A percentile compares a stretch with the other conserved stretches of the same genome.
Conservation (phyloP, 2,113 vertebrate genomes). For the Ageneiosus marmoratus region DNA sequence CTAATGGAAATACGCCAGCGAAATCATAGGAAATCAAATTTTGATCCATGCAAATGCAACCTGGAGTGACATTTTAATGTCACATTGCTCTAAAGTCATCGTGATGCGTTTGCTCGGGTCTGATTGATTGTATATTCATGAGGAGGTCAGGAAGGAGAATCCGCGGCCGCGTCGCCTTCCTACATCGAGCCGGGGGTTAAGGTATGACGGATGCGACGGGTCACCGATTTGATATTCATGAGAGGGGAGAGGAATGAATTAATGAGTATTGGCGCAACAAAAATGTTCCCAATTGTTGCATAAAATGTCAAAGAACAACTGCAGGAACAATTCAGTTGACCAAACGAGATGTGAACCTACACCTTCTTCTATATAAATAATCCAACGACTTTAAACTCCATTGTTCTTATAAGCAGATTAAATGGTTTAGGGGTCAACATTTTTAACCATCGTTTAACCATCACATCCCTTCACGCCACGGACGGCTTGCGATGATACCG, state of each 20-base stretch:
- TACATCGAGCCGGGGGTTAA: conserved; percentile 55
- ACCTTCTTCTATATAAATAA: conserved; percentile 47
- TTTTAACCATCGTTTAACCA: not conserved
- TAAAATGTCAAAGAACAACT: conserved; percentile 71
- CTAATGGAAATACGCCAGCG: not conserved
- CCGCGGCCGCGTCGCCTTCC: conserved; percentile 49
- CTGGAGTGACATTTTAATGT: conserved; percentile 11
- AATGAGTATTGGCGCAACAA: conserved; percentile 75
- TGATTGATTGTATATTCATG: conserved; percentile 67
- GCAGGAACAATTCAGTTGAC: conserved; percentile 57
- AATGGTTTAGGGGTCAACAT: not conserved
- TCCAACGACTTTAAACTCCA: not conserved
- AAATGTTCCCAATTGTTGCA: conserved; percentile 63
- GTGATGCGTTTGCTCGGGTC: conserved; percentile 39
- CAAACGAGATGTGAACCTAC: conserved; percentile 37
- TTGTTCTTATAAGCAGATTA: not conserved
- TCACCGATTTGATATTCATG: conserved; percentile 70
- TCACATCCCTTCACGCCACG: not conserved
- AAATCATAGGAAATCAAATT: conserved; percentile 28
- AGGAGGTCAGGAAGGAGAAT: conserved; percentile 56
- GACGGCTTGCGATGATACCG: too few relatives aligned
- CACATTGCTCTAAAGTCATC: not conserved
- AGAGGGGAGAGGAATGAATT: conserved; percentile 66
- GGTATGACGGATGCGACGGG: conserved; percentile 60
- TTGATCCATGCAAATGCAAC: conserved; percentile 45